A percentile compares a stretch with the other conserved stretches of the same genome.
These are phyloP conservation scores for Dinothrombium tinctorium DNA, from an alignment of 1,140 invertebrate genomes.

Conservation along the genomic window DNA sequence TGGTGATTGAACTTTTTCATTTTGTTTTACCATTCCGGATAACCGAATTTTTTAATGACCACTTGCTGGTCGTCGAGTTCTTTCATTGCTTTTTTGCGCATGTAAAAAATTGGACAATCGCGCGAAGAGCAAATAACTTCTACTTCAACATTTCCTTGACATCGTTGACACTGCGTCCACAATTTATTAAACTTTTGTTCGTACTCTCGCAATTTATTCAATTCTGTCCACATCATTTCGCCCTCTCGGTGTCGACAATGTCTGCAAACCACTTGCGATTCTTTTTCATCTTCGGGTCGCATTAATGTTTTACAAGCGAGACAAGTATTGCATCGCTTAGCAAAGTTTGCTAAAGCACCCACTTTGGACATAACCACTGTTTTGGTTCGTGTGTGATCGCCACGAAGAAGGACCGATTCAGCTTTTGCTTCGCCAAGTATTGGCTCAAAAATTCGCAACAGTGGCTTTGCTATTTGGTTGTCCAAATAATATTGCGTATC, in stretches of 20 bases:
- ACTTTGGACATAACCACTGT: constrained; percentile 84
- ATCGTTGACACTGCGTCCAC: constrained; percentile 97
- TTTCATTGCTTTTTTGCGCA: constrained; percentile 93
- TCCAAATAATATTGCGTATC: constrained; percentile 94
- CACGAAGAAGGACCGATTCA: constrained; percentile 55
- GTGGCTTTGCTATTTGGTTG: constrained; percentile 91
- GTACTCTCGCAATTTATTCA: constrained; percentile 38
- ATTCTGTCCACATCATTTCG: constrained; percentile 14
- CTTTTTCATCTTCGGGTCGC: constrained; percentile 32
- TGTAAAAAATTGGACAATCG: constrained; percentile 99
- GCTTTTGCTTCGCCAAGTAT: constrained; percentile 77
- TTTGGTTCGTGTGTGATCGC: constrained; percentile 84
- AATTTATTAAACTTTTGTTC: constrained; percentile 74
- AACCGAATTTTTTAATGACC: constrained; percentile 48
- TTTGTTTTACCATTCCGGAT: constrained; percentile 18
- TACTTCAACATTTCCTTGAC: constrained; percentile 90
- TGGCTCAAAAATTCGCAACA: constrained; percentile 90
- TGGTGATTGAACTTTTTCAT: too few species aligned
- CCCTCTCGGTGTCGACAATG: constrained; percentile 7
- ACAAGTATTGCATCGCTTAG: constrained; percentile 71
- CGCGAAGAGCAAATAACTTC: constrained; percentile 93
- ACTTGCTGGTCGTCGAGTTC: constrained; percentile 70
- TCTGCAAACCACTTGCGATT: constrained; percentile 13
- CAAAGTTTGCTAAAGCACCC: constrained; percentile 74
- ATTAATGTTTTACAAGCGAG: constrained; percentile 80